These are phyloP conservation scores for Limenitis arthemis DNA, from an alignment of 2,888 invertebrate species.

Conservation along the genomic window DNA sequence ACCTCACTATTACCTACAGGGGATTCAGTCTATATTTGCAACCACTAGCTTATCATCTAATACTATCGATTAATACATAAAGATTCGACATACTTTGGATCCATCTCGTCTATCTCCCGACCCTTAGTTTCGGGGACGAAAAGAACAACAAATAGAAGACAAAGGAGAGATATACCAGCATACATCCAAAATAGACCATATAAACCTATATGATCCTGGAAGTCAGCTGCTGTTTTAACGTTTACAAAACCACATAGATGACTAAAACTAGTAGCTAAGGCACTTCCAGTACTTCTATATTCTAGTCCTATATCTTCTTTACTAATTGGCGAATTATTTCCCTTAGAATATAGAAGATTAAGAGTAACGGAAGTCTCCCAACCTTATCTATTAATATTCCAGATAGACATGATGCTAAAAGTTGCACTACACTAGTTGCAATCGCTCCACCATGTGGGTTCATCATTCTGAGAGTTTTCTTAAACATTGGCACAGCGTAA, in stretches of 20 bases:
- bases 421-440: conserved; percentile 86
- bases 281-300: conserved; percentile 77
- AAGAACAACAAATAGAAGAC: conserved; percentile 85
- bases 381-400: conserved; percentile 88
- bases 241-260: conserved; percentile 90
- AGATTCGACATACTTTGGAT: conserved; percentile 75
- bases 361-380: conserved; percentile 85
- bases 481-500: conserved; percentile 89
- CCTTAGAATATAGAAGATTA: conserved; percentile 80
- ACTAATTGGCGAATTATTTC: conserved; percentile 80
- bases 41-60: conserved; percentile 18
- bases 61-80: conserved; percentile 69
- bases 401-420: conserved; percentile 85
- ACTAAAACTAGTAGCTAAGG: conserved; percentile 85
- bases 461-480: conserved; percentile 84
- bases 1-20: conserved; percentile 20
- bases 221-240: conserved; percentile 87
- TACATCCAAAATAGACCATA: conserved; percentile 92
- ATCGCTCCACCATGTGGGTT: conserved; percentile 89
- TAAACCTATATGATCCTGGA: conserved; percentile 79
- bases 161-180: conserved; percentile 83
- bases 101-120: conserved; percentile 90
- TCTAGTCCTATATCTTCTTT: conserved; percentile 84
- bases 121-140: conserved; percentile 94
- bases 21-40: conserved; percentile 29